These are phyloP conservation scores for Balearica regulorum DNA, from an alignment of 2,797 vertebrate genomes.

Conservation along the genomic window DNA sequence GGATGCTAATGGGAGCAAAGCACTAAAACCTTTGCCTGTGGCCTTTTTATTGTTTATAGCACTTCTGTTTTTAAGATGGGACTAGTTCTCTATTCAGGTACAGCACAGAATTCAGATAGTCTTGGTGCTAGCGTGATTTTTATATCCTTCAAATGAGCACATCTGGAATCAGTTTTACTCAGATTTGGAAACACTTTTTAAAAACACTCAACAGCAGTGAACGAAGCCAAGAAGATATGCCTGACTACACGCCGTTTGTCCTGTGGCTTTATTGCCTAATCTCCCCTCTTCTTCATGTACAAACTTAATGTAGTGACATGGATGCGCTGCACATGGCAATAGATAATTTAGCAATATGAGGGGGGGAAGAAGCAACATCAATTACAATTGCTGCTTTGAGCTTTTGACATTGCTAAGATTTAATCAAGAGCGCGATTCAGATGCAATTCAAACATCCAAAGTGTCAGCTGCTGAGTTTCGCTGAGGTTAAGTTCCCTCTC, in stretches of 20 bases:
- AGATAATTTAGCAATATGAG: neutral
- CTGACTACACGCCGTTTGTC: neutral
- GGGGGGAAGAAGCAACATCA: neutral
- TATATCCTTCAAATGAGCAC: constrained; percentile 12
- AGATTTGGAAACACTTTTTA: constrained; percentile 11
- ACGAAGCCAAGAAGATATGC: neutral
- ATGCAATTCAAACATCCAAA: neutral
- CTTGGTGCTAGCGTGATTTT: constrained; percentile 15
- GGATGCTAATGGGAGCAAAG: neutral
- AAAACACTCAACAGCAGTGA: neutral
- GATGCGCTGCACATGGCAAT: neutral
- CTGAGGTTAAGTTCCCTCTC: neutral
- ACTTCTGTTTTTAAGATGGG: constrained; percentile 38
- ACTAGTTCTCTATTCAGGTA: constrained; percentile 42
- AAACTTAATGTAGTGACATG: constrained; percentile 9
- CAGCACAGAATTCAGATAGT: neutral
- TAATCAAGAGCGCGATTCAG: constrained; percentile 27
- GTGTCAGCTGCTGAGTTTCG: neutral
- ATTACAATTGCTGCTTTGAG: constrained; percentile 38
- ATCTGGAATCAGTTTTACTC: constrained; percentile 38
- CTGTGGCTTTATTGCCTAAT: constrained; percentile 3
- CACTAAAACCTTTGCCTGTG: neutral
- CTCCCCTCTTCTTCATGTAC: neutral
- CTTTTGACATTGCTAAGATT: constrained; percentile 10
- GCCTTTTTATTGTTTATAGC: constrained; percentile 28